Evolutionary conservation across 2,113 vertebrate species (phyloP).

Genomic region (Ibidorhyncha struthersii): DNA sequence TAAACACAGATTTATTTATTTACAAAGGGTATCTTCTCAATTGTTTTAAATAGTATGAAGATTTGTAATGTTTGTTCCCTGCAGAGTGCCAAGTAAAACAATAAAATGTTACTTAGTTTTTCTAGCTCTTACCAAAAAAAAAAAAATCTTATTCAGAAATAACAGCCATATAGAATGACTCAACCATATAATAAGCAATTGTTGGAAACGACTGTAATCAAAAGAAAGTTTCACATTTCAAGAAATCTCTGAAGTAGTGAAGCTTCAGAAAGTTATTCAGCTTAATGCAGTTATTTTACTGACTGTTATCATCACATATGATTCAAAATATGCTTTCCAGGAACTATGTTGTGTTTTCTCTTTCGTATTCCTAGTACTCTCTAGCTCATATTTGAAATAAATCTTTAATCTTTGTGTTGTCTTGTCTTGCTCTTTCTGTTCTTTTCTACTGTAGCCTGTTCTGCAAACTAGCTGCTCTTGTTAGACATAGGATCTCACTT

Average conservation of each 20-base stretch:
- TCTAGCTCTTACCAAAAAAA: not conserved
- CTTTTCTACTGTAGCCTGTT: conserved; percentile 87
- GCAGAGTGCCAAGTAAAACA: not conserved
- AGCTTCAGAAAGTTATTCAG: not conserved
- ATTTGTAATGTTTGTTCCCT: not conserved
- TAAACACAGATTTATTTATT: not conserved
- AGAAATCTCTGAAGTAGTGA: not conserved
- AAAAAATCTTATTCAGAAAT: not conserved
- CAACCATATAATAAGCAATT: not conserved
- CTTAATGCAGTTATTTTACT: not conserved
- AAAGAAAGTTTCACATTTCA: not conserved
- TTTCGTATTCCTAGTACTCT: not conserved
- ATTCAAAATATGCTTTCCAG: not conserved
- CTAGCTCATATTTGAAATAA: not conserved
- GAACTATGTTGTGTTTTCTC: not conserved
- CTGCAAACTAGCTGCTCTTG: conserved; percentile 99
- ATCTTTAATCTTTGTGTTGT: conserved; percentile 36
- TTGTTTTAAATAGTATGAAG: not conserved
- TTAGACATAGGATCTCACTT: conserved; percentile 99
- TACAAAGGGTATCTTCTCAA: not conserved
- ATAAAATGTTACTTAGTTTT: not conserved
- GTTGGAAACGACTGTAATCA: not conserved
- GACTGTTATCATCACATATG: not conserved
- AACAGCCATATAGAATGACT: not conserved
- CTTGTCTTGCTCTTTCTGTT: conserved; percentile 62